Evolutionary conservation across 2,113 vertebrate genomes (phyloP).

Genomic region (Megaceryle maxima): DNA sequence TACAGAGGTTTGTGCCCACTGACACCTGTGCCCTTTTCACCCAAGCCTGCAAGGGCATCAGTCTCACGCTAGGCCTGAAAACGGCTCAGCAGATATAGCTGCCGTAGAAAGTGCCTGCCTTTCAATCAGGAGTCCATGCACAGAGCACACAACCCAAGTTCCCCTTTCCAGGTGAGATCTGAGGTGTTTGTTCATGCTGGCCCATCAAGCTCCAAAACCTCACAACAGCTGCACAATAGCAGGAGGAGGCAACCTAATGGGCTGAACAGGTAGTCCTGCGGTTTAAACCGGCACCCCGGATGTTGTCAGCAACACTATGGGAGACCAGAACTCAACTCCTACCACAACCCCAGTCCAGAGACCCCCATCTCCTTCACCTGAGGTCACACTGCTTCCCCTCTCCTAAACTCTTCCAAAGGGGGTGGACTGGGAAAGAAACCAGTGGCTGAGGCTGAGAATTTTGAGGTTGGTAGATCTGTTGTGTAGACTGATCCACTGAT

Average conservation of each 20-base stretch:
- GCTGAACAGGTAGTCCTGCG: neutral
- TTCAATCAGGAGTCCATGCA: neutral
- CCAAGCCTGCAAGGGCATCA: neutral
- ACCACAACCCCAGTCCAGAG: neutral
- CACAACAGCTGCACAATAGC: neutral
- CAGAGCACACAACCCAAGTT: rapidly evolving
- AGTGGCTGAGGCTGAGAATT: neutral
- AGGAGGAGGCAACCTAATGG: neutral
- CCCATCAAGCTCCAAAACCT: neutral
- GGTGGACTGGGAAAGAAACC: neutral
- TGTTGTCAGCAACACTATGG: rapidly evolving
- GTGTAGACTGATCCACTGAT: slow-evolving; percentile 4
- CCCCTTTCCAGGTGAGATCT: neutral
- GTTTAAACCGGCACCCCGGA: neutral
- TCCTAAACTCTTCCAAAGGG: neutral
- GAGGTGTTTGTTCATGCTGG: neutral
- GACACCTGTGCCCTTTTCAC: neutral
- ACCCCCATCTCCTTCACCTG: neutral
- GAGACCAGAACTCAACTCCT: neutral
- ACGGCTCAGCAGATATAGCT: neutral
- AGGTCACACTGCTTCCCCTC: neutral
- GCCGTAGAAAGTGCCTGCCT: neutral
- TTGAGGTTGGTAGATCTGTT: neutral
- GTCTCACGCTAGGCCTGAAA: neutral
- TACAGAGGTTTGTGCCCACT: neutral